These are phyloP conservation scores for Hoplias malabaricus DNA, from an alignment of 2,113 vertebrate genomes.

Conservation along the genomic window DNA sequence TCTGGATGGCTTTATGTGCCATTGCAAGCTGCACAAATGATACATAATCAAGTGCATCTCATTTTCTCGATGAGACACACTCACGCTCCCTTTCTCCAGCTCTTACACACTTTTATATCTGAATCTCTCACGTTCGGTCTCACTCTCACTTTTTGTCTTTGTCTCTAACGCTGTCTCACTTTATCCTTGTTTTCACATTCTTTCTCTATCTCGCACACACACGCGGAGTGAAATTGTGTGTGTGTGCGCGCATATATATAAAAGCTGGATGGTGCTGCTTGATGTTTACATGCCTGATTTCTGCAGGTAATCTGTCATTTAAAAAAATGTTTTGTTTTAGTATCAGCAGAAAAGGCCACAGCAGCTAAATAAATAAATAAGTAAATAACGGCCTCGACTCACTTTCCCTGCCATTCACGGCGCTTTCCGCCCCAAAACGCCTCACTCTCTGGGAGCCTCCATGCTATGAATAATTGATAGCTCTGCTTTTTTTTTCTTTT, in stretches of 20 bases:
- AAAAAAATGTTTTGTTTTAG: not conserved
- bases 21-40: not conserved
- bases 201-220: no score
- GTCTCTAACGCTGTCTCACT: no score
- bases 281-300: not conserved
- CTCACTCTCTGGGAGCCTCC: constrained; percentile 26
- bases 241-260: no score
- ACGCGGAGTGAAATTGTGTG: no score
- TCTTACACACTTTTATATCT: no score
- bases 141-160: no score
- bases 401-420: constrained; percentile 9
- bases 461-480: constrained; percentile 50
- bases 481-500: constrained; percentile 35
- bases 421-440: constrained; percentile 15
- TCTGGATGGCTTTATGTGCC: not conserved
- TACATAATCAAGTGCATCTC: not conserved
- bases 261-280: not conserved
- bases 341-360: not conserved
- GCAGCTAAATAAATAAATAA: not conserved
- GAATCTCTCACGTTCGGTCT: no score
- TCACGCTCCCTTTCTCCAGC: no score
- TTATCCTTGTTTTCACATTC: no score
- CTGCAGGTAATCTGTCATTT: not conserved
- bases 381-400: not conserved
- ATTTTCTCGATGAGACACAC: not conserved